A percentile compares a stretch with the other conserved stretches of the same genome.
These are phyloP conservation scores for Oncorhynchus nerka DNA, from an alignment of 2,113 vertebrate genomes.

Conservation along the genomic window DNA sequence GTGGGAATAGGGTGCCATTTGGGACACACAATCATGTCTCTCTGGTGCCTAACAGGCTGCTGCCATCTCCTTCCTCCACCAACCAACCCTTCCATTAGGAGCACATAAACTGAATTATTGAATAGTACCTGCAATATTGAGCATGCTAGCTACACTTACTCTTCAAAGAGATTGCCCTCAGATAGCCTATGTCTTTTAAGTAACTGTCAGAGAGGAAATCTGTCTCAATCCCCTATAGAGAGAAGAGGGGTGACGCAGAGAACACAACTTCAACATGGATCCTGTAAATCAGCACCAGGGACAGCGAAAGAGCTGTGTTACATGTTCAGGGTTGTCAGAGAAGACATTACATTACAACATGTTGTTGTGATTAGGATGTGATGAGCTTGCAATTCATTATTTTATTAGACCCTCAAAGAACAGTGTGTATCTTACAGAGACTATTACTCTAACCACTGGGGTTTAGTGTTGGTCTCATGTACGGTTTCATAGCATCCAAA, in stretches of 20 bases:
- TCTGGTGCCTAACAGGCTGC: slow-evolving; percentile 21
- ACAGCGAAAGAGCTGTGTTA: not conserved
- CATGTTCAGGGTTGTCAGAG: not conserved
- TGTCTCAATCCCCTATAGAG: slow-evolving; percentile 14
- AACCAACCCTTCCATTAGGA: slow-evolving; percentile 35
- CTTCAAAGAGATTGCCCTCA: slow-evolving; percentile 61
- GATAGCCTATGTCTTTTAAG: slow-evolving; percentile 41
- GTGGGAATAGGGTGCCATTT: too few species aligned
- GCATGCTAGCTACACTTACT: slow-evolving; percentile 40
- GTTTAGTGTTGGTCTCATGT: too few species aligned
- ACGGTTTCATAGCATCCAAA: slow-evolving; percentile 14
- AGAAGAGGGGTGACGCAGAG: slow-evolving; percentile 17
- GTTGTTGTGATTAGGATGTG: too few species aligned
- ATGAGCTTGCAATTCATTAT: too few species aligned
- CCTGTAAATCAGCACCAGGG: slow-evolving; percentile 6
- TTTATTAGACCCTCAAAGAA: not conserved
- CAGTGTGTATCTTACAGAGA: slow-evolving; percentile 9
- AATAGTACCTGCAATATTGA: slow-evolving; percentile 67
- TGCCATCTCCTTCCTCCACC: slow-evolving; percentile 20
- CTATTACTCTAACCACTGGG: not conserved
- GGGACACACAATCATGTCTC: slow-evolving; percentile 7
- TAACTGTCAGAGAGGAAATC: slow-evolving; percentile 37
- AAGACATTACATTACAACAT: not conserved
- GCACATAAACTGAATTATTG: slow-evolving; percentile 62
- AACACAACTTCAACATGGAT: not conserved